A percentile compares a stretch with the other conserved stretches of the same genome.
Evolutionary conservation across 2,888 invertebrate species (phyloP).

Genomic region (Epirrita christyi): DNA sequence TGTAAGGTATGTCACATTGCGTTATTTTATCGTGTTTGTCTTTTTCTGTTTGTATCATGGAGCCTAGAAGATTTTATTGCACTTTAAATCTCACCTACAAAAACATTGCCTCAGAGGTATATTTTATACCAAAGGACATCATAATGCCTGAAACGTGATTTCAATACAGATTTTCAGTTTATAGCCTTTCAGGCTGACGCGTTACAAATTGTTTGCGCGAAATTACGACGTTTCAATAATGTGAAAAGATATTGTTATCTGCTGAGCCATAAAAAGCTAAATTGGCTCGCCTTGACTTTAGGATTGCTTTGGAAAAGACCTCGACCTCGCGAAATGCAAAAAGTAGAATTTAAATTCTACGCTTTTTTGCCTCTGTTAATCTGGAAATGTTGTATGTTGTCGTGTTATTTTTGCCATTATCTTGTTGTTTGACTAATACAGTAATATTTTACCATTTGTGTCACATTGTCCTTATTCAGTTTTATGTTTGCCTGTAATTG

Average conservation of each 20-base stretch:
- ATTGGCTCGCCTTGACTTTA: slow-evolving; percentile 17
- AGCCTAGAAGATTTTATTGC: neutral
- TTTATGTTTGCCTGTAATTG: no score
- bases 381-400: slow-evolving; percentile 11
- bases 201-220: slow-evolving; percentile 23
- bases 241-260: slow-evolving; percentile 21
- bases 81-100: slow-evolving; percentile 2
- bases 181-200: slow-evolving; percentile 18
- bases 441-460: no score
- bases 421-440: neutral
- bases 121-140: slow-evolving; percentile 9
- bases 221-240: slow-evolving; percentile 26
- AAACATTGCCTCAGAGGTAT: neutral
- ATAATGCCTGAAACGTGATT: slow-evolving; percentile 25
- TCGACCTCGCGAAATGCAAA: slow-evolving; percentile 8
- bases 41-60: neutral
- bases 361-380: slow-evolving; percentile 14
- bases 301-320: neutral
- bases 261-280: slow-evolving; percentile 6
- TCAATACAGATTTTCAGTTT: slow-evolving; percentile 21
- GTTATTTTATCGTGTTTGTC: no score
- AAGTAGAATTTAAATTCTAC: slow-evolving; percentile 16
- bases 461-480: no score
- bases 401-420: slow-evolving; percentile 14
- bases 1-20: no score